Conservation (phyloP, 2,888 invertebrate genomes). For the Flexamia atlantica region DNA sequence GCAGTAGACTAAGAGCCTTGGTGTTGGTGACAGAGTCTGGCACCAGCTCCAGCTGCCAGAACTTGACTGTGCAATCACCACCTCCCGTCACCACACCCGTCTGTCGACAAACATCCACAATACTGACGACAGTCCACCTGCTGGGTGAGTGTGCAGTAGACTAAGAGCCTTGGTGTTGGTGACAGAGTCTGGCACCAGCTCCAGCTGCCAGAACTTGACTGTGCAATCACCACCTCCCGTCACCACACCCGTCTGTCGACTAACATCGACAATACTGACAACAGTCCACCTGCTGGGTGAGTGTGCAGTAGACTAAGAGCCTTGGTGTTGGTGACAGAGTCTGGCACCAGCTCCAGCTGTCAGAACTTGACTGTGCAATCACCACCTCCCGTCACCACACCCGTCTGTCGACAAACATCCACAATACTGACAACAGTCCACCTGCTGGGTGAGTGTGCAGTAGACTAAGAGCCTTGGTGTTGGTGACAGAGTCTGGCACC, state of each 20-base stretch:
- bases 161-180: conserved; percentile 78
- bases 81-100: conserved; percentile 91
- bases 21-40: conserved; percentile 74
- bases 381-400: conserved; percentile 90
- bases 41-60: conserved; percentile 96
- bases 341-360: conserved; percentile 91
- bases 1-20: conserved; percentile 82
- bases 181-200: conserved; percentile 81
- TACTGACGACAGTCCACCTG: no score
- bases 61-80: conserved; percentile 92
- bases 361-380: conserved; percentile 96
- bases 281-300: conserved; percentile 91
- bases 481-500: no score
- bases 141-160: conserved; percentile 87
- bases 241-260: conserved; percentile 83
- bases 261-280: neutral
- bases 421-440: no score
- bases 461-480: no score
- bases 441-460: no score
- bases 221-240: conserved; percentile 94
- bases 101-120: conserved; percentile 73
- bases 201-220: conserved; percentile 97
- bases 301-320: conserved; percentile 86
- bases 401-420: conserved; percentile 76
- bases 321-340: conserved; percentile 73